Conservation (phyloP, 2,797 vertebrate species). For the Allenopithecus nigroviridis region DNA sequence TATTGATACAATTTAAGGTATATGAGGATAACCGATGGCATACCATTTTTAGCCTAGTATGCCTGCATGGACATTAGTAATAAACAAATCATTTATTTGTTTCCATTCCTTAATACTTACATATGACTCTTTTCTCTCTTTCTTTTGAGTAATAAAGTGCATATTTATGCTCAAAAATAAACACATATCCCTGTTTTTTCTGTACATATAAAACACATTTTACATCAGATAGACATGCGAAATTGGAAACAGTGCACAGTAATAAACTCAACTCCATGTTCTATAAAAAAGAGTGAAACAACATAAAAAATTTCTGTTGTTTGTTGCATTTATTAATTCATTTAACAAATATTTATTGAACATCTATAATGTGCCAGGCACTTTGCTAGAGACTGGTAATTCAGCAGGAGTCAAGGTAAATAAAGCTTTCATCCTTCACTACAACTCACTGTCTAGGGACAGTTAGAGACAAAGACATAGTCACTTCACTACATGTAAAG, state of each 20-base stretch:
- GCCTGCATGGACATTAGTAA: background rate
- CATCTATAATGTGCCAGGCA: background rate
- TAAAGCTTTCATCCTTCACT: background rate
- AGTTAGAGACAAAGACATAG: background rate
- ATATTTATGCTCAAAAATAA: background rate
- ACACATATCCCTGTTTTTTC: background rate
- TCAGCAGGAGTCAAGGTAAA: background rate
- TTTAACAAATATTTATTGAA: background rate
- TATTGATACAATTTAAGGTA: constrained; percentile 42
- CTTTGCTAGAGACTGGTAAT: background rate
- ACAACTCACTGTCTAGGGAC: background rate
- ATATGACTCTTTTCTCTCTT: background rate
- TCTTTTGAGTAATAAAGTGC: background rate
- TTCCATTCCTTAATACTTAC: background rate
- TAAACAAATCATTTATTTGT: background rate
- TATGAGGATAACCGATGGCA: constrained; percentile 4
- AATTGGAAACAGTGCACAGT: background rate
- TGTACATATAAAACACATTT: constrained; percentile 11
- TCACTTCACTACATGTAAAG: background rate
- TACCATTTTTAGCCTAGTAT: constrained; percentile 16
- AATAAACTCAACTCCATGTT: background rate
- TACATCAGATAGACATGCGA: background rate
- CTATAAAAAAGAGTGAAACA: background rate
- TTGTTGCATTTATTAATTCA: background rate
- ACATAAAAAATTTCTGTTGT: background rate